Percentiles rank a stretch among this genome's conserved stretches.
These are phyloP conservation scores for Atrichornis clamosus DNA, from an alignment of 2,113 vertebrate genomes.

Conservation along the genomic window DNA sequence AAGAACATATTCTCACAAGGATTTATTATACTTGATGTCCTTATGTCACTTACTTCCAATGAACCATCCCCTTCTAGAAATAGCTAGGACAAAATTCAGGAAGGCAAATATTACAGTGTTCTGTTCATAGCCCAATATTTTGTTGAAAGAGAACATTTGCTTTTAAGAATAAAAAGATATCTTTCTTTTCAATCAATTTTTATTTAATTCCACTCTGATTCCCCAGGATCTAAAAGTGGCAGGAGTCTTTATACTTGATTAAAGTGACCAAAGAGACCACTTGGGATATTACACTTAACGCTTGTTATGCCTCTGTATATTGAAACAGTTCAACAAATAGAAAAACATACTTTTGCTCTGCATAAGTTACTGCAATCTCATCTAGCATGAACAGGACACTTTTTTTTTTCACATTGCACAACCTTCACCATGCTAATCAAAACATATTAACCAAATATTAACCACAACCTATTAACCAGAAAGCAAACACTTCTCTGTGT, in stretches of 20 bases:
- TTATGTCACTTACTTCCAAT: not conserved
- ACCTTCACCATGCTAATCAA: not conserved
- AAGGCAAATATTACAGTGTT: not conserved
- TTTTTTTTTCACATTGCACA: not conserved
- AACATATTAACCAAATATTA: not conserved
- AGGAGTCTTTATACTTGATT: not conserved
- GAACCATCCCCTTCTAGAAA: not conserved
- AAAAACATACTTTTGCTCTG: not conserved
- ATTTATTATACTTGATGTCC: not conserved
- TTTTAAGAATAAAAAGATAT: not conserved
- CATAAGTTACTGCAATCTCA: not conserved
- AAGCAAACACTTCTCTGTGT: not conserved
- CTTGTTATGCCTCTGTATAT: not conserved
- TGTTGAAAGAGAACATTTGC: not conserved
- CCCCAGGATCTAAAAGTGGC: not conserved
- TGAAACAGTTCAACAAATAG: not conserved
- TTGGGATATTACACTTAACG: not conserved
- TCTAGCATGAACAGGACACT: fast-evolving
- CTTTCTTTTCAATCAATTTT: not conserved
- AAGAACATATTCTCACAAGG: not conserved
- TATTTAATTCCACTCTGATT: not conserved
- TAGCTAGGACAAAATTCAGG: not conserved
- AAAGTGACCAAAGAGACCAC: not conserved
- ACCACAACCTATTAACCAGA: too few species aligned
- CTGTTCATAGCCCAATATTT: not conserved